phyloP scores from a whole-genome alignment of 2,797 vertebrate species.

The Phrynocephalus vlangalii region DNA sequence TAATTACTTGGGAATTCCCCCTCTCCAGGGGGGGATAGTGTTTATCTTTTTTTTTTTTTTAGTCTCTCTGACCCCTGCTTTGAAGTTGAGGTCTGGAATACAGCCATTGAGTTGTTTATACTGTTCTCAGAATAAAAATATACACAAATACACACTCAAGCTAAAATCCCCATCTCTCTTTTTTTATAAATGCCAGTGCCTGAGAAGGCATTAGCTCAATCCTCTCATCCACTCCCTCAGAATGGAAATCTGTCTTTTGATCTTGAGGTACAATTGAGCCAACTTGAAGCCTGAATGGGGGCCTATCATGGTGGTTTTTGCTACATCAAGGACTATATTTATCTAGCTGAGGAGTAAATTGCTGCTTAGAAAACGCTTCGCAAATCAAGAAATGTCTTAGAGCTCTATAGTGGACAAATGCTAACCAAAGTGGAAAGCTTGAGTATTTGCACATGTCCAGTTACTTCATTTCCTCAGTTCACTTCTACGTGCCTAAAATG shows the following conservation, averaged over 20 bases:
- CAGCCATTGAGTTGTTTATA: conserved; percentile 17
- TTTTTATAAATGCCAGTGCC: conserved; percentile 23
- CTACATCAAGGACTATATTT: conserved; percentile 53
- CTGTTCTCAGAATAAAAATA: accelerated
- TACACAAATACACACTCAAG: conserved; percentile 27
- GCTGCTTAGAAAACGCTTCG: conserved; percentile 28
- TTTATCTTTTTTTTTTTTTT: conserved; percentile 34
- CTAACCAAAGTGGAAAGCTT: neutral
- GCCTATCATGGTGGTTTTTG: conserved; percentile 29
- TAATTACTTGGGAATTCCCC: neutral
- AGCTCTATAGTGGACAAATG: conserved; percentile 21
- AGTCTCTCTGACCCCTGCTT: conserved; percentile 46
- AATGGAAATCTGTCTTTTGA: conserved; percentile 65
- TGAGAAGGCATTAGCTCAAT: conserved; percentile 32
- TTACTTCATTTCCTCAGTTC: conserved; percentile 38
- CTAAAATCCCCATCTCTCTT: neutral
- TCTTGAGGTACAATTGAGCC: conserved; percentile 46
- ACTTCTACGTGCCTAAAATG: neutral
- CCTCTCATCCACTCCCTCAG: conserved; percentile 28
- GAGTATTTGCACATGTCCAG: conserved; percentile 32
- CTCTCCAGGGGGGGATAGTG: conserved; percentile 19
- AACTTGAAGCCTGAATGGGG: conserved; percentile 56
- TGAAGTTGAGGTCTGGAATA: conserved; percentile 40
- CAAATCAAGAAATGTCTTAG: conserved; percentile 33
- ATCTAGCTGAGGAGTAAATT: conserved; percentile 36